phyloP scores from a whole-genome alignment of 2,888 invertebrate genomes.

The Drosophila ezoana region DNA sequence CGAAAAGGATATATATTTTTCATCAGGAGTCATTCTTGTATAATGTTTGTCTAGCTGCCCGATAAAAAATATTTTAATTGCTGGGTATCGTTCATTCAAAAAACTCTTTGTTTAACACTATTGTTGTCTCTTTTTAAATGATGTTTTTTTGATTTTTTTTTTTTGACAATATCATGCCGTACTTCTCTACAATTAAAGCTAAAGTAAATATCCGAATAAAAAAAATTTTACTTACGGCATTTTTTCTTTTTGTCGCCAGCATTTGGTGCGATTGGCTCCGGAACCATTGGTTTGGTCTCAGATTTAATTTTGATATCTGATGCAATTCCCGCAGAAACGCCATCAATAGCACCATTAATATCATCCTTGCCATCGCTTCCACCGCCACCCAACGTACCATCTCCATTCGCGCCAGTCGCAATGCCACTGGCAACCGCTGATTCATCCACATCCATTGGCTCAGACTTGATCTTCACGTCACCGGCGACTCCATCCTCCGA shows the following conservation, averaged over 20 bases:
- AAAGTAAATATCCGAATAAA: background rate
- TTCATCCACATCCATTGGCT: conserved; percentile 84
- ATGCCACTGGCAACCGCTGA: conserved; percentile 32
- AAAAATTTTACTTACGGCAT: conserved; percentile 86
- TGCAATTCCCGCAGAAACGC: conserved; percentile 42
- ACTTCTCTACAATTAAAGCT: background rate
- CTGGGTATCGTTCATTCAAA: no score
- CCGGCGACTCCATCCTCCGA: conserved; percentile 67
- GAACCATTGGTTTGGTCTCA: conserved; percentile 88
- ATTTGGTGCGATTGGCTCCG: conserved; percentile 86
- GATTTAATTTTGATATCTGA: conserved; percentile 85
- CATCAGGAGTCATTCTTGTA: no score
- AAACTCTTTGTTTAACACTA: background rate
- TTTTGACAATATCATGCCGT: background rate
- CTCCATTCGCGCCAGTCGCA: conserved; percentile 53
- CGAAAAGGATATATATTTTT: no score
- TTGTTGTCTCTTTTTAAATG: conserved; percentile 10
- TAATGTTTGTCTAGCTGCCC: no score
- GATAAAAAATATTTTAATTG: no score
- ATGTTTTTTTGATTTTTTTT: no score
- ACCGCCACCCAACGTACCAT: conserved; percentile 72
- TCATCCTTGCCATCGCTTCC: conserved; percentile 87
- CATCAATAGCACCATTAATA: conserved; percentile 86
- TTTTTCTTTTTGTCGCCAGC: conserved; percentile 88
- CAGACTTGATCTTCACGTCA: conserved; percentile 83